These are phyloP conservation scores for Watsonalla cultraria DNA, from an alignment of 2,888 invertebrate species.

Conservation along the genomic window DNA sequence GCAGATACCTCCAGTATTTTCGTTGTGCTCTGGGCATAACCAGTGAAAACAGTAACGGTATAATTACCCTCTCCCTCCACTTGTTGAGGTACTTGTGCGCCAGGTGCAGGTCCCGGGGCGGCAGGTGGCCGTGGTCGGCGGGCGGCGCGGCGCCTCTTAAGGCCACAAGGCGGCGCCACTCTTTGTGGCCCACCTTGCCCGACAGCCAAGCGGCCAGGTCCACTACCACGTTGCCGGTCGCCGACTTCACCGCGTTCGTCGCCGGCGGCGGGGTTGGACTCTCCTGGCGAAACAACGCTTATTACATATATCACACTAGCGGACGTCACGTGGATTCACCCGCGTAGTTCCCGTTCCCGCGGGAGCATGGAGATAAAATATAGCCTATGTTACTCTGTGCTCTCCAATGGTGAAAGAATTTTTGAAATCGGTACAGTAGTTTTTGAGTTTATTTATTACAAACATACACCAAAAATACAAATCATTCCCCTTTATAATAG, in stretches of 20 bases:
- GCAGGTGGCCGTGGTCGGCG: constrained; percentile 16
- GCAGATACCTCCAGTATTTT: too few relatives aligned
- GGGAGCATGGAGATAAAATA: too few relatives aligned
- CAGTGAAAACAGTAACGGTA: too few relatives aligned
- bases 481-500: too few relatives aligned
- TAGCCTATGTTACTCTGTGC: too few relatives aligned
- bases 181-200: constrained; percentile 56
- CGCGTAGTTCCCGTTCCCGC: too few relatives aligned
- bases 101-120: constrained; percentile 50
- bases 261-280: constrained; percentile 26
- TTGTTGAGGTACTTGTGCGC: constrained; percentile 63
- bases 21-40: too few relatives aligned
- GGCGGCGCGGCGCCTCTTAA: constrained; percentile 20
- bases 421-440: too few relatives aligned
- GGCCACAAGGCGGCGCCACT: constrained; percentile 57
- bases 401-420: too few relatives aligned
- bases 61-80: constrained; percentile 59
- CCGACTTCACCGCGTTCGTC: constrained; percentile 29
- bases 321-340: too few relatives aligned
- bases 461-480: too few relatives aligned
- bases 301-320: background rate
- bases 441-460: too few relatives aligned
- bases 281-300: constrained; percentile 7
- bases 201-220: constrained; percentile 76
- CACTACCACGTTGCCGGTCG: constrained; percentile 62